These are phyloP conservation scores for Accipiter superciliosus DNA, from an alignment of 2,797 vertebrate species.

Conservation along the genomic window DNA sequence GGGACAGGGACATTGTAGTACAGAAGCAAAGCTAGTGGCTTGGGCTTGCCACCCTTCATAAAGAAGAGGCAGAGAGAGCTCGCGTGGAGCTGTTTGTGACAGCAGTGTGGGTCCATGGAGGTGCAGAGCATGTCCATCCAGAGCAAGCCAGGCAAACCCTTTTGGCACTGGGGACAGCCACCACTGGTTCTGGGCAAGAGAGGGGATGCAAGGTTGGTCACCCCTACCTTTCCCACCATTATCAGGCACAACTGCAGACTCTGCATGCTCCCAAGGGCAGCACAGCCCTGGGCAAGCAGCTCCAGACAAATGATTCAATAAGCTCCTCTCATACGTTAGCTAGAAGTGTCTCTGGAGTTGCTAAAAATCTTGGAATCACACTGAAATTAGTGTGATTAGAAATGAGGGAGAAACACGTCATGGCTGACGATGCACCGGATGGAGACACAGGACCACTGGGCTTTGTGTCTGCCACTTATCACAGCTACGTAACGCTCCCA, in stretches of 20 bases:
- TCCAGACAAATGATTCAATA: not conserved
- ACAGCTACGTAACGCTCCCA: accelerated
- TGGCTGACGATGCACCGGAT: accelerated
- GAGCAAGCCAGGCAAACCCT: not conserved
- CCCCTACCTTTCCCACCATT: not conserved
- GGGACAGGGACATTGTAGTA: not conserved
- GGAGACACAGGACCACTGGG: not conserved
- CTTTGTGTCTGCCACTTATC: not conserved
- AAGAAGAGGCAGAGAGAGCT: not conserved
- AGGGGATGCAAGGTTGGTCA: not conserved
- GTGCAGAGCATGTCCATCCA: not conserved
- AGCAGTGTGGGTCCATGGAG: not conserved
- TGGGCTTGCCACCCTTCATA: not conserved
- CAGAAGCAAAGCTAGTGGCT: not conserved
- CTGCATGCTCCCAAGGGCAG: accelerated
- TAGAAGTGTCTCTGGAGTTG: not conserved
- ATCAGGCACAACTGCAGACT: not conserved
- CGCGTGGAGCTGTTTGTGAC: not conserved
- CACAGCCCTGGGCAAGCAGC: not conserved
- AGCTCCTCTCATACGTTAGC: accelerated
- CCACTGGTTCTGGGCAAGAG: not conserved
- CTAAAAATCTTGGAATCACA: not conserved
- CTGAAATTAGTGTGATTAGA: not conserved
- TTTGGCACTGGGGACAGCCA: not conserved
- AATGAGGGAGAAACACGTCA: not conserved